Evolutionary conservation across 2,888 invertebrate species (phyloP), one percentile per base, ranked within the genome.

Genomic region (Meteorus cinctellus): DNA sequence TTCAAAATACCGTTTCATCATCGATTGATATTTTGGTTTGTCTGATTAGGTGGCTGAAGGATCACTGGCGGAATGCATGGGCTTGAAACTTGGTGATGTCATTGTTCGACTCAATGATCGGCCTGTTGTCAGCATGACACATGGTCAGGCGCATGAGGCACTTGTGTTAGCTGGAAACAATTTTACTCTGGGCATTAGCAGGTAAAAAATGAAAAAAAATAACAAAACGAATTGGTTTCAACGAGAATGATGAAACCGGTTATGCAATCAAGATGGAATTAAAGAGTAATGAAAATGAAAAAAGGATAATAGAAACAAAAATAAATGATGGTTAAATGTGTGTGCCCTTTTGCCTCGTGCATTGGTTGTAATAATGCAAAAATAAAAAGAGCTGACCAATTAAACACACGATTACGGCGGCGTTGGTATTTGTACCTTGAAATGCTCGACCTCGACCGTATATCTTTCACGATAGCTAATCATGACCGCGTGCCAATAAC

Each of bases 41-140:
- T 67, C 51, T 48, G 2, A 27, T 63, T 70, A 97, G 98, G 95
- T 98, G 24, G 91, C 93, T 48, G 94, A 95, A 76, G 94, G 93
- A 73, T 94, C 97, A 81, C 92, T 97, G 55, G 97, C 98, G 0
- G 95, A 96, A 86, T 91, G 93, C 81, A 94, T 94, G 77, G 98
- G 97, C 0, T 90, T 98, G 31, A 92, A 93, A 85, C 93, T 95
- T 16, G 97, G 97, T n/a, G 98, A 98, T 90, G 91, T 94, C 51
- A 92, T 98, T 80, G 91, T 96, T 51, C 92, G 93, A 80, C 93
- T 98, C 81, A 95, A 95, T 87, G 94, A 94, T 77, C 90, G 91
- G 51, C 91, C 93, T 66, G 92, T 95, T 10, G 91, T 92, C 71
- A 91, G 92, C 60, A 90, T 97, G 89, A 92, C 94, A 12, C 97